Evolutionary conservation across 2,888 invertebrate species (phyloP).

Genomic region (Adineta ricciae): DNA sequence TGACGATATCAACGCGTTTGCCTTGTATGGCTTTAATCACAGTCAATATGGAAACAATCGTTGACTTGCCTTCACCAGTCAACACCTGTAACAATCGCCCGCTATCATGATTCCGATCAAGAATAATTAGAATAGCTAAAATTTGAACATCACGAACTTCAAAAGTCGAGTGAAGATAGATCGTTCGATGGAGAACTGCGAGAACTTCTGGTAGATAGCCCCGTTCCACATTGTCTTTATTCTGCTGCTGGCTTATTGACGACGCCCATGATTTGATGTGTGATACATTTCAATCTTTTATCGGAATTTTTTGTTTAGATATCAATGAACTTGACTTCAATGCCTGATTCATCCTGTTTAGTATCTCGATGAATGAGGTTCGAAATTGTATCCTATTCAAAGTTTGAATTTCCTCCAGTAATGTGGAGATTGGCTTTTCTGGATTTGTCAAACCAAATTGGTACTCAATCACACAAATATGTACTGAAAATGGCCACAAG

Average conservation of each 20-base stretch:
- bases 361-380: not conserved
- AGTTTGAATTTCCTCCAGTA: not conserved
- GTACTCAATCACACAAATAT: not conserved
- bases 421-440: not conserved
- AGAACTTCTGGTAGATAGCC: not conserved
- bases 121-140: not conserved
- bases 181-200: constrained; percentile 18
- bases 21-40: constrained; percentile 39
- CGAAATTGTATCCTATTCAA: not conserved
- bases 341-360: not conserved
- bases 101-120: not conserved
- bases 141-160: not conserved
- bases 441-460: not conserved
- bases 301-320: not conserved
- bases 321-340: not conserved
- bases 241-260: not conserved
- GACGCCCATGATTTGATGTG: not conserved
- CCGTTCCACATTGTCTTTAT: not conserved
- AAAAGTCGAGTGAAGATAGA: not conserved
- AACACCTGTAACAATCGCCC: constrained; percentile 41
- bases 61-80: constrained; percentile 44
- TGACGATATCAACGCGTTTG: constrained; percentile 30
- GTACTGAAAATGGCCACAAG: not conserved
- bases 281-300: not conserved
- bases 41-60: constrained; percentile 39